These are phyloP conservation scores for Pristionchus entomophagus DNA, from an alignment of 2,888 invertebrate species.

Conservation along the genomic window DNA sequence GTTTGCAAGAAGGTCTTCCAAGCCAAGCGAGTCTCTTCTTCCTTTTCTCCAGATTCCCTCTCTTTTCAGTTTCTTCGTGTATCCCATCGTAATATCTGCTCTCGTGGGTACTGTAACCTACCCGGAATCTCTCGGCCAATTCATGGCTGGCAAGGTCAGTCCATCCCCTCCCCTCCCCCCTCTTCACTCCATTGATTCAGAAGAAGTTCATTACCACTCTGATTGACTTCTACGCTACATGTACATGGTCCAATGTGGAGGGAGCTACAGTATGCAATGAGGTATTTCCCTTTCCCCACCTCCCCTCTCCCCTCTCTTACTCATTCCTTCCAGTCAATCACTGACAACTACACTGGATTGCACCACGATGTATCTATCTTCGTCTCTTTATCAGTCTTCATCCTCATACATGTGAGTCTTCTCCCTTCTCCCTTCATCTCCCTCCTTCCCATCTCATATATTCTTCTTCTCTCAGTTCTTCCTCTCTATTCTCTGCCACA, in stretches of 20 bases:
- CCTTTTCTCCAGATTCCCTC: not conserved
- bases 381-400: not conserved
- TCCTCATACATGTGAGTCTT: not conserved
- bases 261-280: conserved; percentile 2
- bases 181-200: not conserved
- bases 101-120: not conserved
- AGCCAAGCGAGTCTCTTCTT: not conserved
- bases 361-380: conserved; percentile 32
- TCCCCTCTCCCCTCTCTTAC: no score
- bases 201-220: conserved; percentile 11
- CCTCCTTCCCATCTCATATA: no score
- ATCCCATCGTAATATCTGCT: not conserved
- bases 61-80: conserved; percentile 27
- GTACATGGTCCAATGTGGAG: not conserved
- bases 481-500: conserved; percentile 30
- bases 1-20: conserved; percentile 26
- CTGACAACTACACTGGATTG: not conserved
- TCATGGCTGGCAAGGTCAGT: conserved; percentile 38
- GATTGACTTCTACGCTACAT: conserved; percentile 18
- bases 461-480: no score
- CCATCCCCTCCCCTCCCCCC: no score
- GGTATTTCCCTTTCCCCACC: no score
- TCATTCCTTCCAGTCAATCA: conserved; percentile 5
- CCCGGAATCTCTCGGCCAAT: conserved; percentile 15
- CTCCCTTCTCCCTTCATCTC: no score